Base-by-base conservation (phyloP, 2,113 vertebrate species). In the Pelodiscus sinensis region DNA sequence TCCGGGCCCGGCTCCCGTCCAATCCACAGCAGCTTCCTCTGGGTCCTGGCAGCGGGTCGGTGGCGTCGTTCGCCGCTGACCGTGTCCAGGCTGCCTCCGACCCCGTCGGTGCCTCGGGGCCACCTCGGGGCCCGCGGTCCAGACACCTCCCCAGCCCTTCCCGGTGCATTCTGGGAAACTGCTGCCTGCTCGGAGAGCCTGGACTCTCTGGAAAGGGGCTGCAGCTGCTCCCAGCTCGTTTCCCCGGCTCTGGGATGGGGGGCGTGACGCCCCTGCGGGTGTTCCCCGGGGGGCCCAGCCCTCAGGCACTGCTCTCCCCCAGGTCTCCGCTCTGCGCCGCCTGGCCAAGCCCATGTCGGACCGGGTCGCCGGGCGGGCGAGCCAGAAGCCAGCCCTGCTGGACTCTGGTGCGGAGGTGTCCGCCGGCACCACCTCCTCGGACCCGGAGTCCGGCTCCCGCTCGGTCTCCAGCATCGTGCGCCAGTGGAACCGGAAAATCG, bases 401-500 rank as follows among this genome's bases (percentile, higher is more conserved):
- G 99, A 99, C 95, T 99, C 99, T 0, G 99, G 99, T 0, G 98
- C 98, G 0, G 99, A 99, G 90, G 97, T 99, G 35, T 99, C 99
- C 0, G 98, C 98, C 95, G 99, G 98, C 96, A 99, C 99, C 14
- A 98, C 98, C n/a, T 98, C 99, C 3, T 99, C 99, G 0, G 99
- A 99, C 84, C 98, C 98, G 0, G 99, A 99, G 44, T 98, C 98
- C 0, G 94, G 97, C 0, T 94, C 96, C 13, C 99, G 98, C 90
- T 98, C 98, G 0, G 99, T 99, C 75, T 99, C 99, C 89, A 99
- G 98, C 88, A 98, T 99, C 6, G 99, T 99, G 88, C 98, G 98
- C 22, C 99, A 99, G 92, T 99, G 99, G 99, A 99, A 99, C 97
- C 98, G 98, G 96, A 99, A 99, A 86, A 98, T 98, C 96, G 99